Conservation (phyloP, 2,113 vertebrate genomes). For the Tachysurus fulvidraco region DNA sequence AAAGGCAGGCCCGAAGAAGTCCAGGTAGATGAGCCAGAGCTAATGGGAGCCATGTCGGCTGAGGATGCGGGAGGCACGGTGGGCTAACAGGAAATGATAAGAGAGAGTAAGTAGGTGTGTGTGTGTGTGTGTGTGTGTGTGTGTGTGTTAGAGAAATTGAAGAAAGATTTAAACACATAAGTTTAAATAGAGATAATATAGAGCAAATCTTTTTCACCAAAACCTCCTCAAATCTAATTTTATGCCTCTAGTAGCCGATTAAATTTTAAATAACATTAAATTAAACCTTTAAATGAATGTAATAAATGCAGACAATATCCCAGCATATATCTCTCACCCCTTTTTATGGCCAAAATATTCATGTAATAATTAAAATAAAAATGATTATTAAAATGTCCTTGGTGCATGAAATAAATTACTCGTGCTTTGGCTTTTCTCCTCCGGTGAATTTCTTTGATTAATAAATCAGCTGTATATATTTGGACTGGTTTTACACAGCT, state of each 20-base stretch:
- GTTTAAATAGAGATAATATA: not conserved
- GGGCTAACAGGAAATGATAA: slow-evolving; percentile 71
- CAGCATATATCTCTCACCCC: too few relatives aligned
- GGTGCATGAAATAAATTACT: not conserved
- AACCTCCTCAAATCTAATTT: not conserved
- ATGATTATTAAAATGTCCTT: not conserved
- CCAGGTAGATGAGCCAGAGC: slow-evolving; percentile 96
- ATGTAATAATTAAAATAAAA: not conserved
- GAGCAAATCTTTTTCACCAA: not conserved
- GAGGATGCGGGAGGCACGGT: slow-evolving; percentile 93
- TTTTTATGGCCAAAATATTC: not conserved
- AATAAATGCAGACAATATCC: not conserved
- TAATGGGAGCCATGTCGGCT: slow-evolving; percentile 97
- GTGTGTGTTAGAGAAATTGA: not conserved
- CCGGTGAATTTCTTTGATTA: not conserved
- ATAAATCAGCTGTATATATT: not conserved
- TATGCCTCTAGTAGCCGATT: not conserved
- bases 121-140: not conserved
- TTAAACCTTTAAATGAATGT: not conserved
- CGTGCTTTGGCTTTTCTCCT: not conserved
- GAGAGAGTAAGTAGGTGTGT: not conserved
- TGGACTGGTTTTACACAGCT: not conserved
- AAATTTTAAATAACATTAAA: not conserved
- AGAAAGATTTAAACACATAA: not conserved
- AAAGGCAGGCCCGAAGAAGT: slow-evolving; percentile 94